Evolutionary conservation across 2,888 invertebrate genomes (phyloP), one percentile per base, ranked within the genome.

Genomic region (Chelonus formosanus): DNA sequence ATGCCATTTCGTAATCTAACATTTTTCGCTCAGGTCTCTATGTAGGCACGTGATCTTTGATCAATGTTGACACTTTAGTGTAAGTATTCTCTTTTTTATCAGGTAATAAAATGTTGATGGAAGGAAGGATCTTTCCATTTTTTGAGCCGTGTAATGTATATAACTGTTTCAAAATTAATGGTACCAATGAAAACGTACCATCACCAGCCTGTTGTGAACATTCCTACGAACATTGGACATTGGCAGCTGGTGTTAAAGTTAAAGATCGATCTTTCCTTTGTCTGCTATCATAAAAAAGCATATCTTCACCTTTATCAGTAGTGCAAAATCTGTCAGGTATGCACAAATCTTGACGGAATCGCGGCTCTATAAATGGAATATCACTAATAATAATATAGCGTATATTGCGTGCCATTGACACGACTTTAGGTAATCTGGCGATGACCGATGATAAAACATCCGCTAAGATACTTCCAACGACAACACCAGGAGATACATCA

Each of bases 121-220:
- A 32, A 20, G 61, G 61, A 6, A 66, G 32, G 5, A 66, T 50
- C 56, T 66, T 60, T 6, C 56, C 56, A 56, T 54, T 35, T 35
- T 48, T 48, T 5, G 5, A n/a, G n/a, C 61, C 60, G n/a, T 57
- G 57, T 8, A 47, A 44, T 8, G 57, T 57, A n/a, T 57, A 57
- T 20, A 57, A 32, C 8, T 57, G 57, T 3, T 32, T 34, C 8
- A 57, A 57, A 44, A 44, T 20, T 4, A 8, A 20, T 36, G 50
- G 65, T 3, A 58, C 58, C 5, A 44, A 34, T 6, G n/a, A 32
- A 53, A 65, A 64, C 35, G 64, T 65, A 34, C 65, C 65, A 60
- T 60, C 65, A 36, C 54, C 45, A 7, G 55, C 47, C 61, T 61
- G 61, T 34, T 55, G 32, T 4, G 45, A 34, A 55, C 65, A 55